Evolutionary conservation across 2,888 invertebrate species (phyloP).

Genomic region (Athripsodes cinereus): DNA sequence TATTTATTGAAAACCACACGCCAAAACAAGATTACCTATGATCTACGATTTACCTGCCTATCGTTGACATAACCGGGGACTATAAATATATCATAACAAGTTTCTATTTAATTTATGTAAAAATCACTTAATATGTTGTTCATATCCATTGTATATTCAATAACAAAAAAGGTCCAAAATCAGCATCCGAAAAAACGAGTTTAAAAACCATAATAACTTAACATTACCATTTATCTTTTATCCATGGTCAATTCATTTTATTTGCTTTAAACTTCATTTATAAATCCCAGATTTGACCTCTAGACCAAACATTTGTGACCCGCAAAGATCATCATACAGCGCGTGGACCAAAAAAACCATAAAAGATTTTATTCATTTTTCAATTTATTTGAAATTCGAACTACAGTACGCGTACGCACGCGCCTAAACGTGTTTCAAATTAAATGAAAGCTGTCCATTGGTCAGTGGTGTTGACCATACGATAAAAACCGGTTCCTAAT

Average conservation of each 20-base stretch:
- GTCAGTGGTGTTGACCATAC: constrained; percentile 25
- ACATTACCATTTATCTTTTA: constrained; percentile 2
- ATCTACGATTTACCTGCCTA: too few species aligned
- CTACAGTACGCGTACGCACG: constrained; percentile 14
- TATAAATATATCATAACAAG: constrained; percentile 4
- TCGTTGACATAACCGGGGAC: too few species aligned
- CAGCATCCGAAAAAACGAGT: constrained; percentile 18
- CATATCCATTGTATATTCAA: not conserved
- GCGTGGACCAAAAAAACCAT: constrained; percentile 20
- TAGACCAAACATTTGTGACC: not conserved
- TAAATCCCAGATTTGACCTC: constrained; percentile 21
- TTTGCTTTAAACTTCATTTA: constrained; percentile 13
- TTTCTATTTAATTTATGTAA: constrained; percentile 3
- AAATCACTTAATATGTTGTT: constrained; percentile 9
- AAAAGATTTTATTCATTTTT: not conserved
- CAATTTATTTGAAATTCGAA: not conserved
- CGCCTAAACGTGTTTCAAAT: constrained; percentile 18
- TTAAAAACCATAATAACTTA: not conserved
- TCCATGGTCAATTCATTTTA: constrained; percentile 14
- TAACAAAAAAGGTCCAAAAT: constrained; percentile 11
- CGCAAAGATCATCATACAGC: not conserved
- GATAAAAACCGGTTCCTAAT: constrained; percentile 42
- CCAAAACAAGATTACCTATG: too few species aligned
- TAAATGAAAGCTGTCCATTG: constrained; percentile 16
- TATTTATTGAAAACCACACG: too few species aligned